phyloP scores from a whole-genome alignment of 1,140 invertebrate species.

The Choristoneura fumiferana region DNA sequence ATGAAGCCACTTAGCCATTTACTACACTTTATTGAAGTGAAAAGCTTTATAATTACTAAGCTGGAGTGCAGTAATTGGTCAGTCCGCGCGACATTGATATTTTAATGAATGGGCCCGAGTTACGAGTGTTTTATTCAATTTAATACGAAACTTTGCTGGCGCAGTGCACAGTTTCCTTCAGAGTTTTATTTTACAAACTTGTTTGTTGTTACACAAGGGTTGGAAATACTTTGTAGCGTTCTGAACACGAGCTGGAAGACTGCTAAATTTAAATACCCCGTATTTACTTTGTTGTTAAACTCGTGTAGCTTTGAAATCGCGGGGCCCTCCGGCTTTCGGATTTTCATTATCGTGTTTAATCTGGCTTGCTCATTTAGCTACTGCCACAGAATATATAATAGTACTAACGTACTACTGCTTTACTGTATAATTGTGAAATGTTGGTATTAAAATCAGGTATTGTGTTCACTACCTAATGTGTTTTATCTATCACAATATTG shows the following conservation, averaged over 20 bases:
- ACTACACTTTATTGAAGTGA: neutral
- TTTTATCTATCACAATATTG: too few species aligned
- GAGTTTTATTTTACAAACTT: neutral
- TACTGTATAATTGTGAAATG: too few species aligned
- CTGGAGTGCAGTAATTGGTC: too few species aligned
- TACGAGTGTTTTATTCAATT: neutral
- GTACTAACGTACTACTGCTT: too few species aligned
- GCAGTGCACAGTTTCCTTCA: neutral
- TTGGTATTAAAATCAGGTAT: too few species aligned
- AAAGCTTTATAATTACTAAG: neutral
- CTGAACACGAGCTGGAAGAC: neutral
- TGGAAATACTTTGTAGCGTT: neutral
- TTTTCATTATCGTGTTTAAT: too few species aligned
- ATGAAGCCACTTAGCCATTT: too few species aligned
- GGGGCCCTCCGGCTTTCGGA: too few species aligned
- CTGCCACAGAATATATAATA: too few species aligned
- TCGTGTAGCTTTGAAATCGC: neutral
- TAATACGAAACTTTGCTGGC: neutral
- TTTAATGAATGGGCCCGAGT: neutral
- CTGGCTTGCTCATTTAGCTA: too few species aligned
- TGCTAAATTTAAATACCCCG: neutral
- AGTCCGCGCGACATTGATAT: neutral
- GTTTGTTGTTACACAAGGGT: slow-evolving; percentile 2
- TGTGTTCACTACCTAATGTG: too few species aligned
- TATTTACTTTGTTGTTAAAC: slow-evolving; percentile 7